Base-by-base conservation (phyloP, 37 sponge, comb jelly and placozoan genomes). In the Amphimedon queenslandica region DNA sequence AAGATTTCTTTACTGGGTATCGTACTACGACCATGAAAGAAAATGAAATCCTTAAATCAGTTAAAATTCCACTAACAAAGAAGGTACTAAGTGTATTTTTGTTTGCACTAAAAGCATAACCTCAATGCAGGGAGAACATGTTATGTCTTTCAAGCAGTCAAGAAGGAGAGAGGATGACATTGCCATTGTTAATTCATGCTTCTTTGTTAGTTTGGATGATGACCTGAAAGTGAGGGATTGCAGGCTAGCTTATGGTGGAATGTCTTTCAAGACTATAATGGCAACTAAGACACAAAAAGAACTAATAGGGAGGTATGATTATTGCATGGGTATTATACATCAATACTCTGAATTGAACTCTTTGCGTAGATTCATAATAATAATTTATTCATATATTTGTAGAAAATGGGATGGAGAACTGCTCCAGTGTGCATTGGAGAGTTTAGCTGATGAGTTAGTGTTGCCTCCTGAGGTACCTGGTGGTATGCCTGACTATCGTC, bases 401-500 rank as follows among this genome's bases (percentile, higher is more conserved):
- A 86, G 92, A 58, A 37, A 37, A 31, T 94, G 95, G 95, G 42
- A 66, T 58, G 78, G 72, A 23, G 41, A 47, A 1, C 51, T 82
- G 51, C 30, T 82, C 24, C 40, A 67, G 23, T 66, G 67, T 20
- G 91, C 79, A 1, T 57, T 67, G 21, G 31, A 37, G 25, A 64
- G 66, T n/a, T 75, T 94, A 30, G 64, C 66, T 3, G 58, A 80
- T 30, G 95, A 94, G 27, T 67, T 94, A 24, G 66, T 58, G 5
- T 64, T 89, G 32, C 18, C 84, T 11, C 31, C 67, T 57, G 72
- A 77, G 55, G 95, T 72, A 0, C 87, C 91, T 28, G 95, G 95
- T 5, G 95, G 95, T 13, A 94, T 86, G 91, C 79, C 83, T 1
- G 91, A 90, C 71, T 94, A 84, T 75, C 66, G 95, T 43, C 63